phyloP scores from a whole-genome alignment of 2,113 vertebrate genomes.

The Furnarius figulus region DNA sequence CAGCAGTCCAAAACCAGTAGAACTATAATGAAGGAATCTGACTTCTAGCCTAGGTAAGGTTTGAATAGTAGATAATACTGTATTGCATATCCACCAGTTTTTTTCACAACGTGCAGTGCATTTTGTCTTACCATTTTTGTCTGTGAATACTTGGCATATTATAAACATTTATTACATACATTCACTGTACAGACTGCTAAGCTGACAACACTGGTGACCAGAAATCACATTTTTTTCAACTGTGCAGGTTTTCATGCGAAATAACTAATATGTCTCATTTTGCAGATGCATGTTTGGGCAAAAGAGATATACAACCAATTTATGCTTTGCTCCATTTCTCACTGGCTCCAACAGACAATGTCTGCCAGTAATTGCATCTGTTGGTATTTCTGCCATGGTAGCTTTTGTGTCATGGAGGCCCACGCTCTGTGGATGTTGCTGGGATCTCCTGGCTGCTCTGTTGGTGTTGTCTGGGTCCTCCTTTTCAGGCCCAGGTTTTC shows the following conservation, averaged over 20 bases:
- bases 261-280: background rate
- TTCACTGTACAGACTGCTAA: slow-evolving; percentile 34
- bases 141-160: background rate
- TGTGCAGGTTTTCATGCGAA: background rate
- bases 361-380: background rate
- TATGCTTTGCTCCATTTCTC: background rate
- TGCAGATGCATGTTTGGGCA: background rate
- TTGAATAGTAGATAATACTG: background rate
- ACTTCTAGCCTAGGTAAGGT: background rate
- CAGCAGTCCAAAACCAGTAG: background rate
- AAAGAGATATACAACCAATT: background rate
- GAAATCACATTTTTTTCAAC: slow-evolving; percentile 13
- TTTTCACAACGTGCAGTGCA: background rate
- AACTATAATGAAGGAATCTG: slow-evolving; percentile 21
- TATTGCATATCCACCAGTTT: background rate
- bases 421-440: background rate
- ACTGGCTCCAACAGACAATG: background rate
- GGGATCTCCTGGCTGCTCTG: background rate
- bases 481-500: background rate
- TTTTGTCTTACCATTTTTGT: background rate
- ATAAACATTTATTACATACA: background rate
- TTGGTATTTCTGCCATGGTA: background rate
- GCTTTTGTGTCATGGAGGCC: background rate
- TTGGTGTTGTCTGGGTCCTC: background rate
- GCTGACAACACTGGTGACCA: background rate